Base-by-base conservation (phyloP, 2,888 invertebrate species). In the Nycteola revayana region DNA sequence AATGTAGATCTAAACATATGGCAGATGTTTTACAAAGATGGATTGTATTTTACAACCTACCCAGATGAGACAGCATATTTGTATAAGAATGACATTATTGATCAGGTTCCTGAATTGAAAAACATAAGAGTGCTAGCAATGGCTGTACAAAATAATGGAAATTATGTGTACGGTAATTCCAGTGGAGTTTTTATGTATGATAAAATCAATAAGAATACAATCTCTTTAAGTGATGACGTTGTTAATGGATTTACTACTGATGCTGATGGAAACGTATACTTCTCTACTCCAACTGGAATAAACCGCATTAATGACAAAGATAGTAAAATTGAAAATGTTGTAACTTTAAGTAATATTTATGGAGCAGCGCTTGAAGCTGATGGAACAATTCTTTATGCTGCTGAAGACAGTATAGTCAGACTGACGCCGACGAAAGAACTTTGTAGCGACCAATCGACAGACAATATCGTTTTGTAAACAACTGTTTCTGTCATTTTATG, bases 21-120 rank as follows among this genome's bases (percentile, higher is more conserved):
- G 85, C 83, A 86, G 53, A 53, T 86, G 56, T 84, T 81, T 33
- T 76, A 57, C 35, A 56, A 50, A 32, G 63, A 76, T 10, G 59
- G 63, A n/a, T 39, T 85, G 0, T 85, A 79, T 47, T 83, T 72
- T 37, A 71, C 79, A 1, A 67, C 62, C 0, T 80, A 72, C 3
- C 69, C 73, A 0, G 39, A 61, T 0, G 71, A 75, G 39, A 42
- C 39, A 32, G 65, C 56, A 0, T 72, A 49, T 25, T 18, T 54
- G 1, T 66, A 55, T 30, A 64, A 61, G 36, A 32, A 66, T 2
- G 43, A 49, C 1, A 17, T 28, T 9, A 25, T 60, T 0, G 27
- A 27, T 1, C 39, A 42, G 26, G 44, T 75, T 1, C 36, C 55
- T 1, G 65, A 60, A 33, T 31, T 73, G 1, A 28, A 42, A n/a